Evolutionary conservation across 2,888 invertebrate species (phyloP).

Genomic region (Cabera pusaria): DNA sequence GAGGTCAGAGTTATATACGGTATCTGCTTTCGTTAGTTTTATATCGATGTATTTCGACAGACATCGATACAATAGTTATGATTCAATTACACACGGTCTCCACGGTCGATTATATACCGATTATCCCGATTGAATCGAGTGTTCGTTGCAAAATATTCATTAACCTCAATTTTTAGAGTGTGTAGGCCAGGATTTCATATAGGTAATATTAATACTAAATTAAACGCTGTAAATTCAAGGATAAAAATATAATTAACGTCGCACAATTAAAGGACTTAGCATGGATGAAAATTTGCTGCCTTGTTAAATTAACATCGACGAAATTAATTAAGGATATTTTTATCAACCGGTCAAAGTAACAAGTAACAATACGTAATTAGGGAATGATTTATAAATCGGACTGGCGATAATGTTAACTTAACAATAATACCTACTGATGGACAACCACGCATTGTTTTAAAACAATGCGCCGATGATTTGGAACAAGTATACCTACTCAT

Average conservation of each 20-base stretch:
- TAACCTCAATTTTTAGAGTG: constrained; percentile 11
- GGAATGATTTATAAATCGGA: constrained; percentile 7
- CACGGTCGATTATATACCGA: constrained; percentile 17
- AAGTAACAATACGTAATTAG: constrained; percentile 16
- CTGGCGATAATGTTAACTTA: constrained; percentile 2
- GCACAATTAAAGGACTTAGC: too few relatives aligned
- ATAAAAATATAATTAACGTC: too few relatives aligned
- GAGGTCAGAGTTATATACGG: constrained; percentile 21
- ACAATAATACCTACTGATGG: constrained; percentile 1
- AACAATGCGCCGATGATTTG: constrained; percentile 14
- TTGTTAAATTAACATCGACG: too few relatives aligned
- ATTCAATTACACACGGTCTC: constrained; percentile 19
- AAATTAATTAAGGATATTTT: too few relatives aligned
- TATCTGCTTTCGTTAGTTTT: constrained; percentile 6
- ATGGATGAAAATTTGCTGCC: too few relatives aligned
- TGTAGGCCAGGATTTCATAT: constrained; percentile 2
- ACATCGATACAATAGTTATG: constrained; percentile 21
- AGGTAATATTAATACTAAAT: too few relatives aligned
- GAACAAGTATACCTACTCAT: constrained; percentile 10
- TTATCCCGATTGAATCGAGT: constrained; percentile 17
- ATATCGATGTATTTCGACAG: constrained; percentile 24
- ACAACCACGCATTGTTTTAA: constrained; percentile 11
- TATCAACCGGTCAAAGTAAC: too few relatives aligned
- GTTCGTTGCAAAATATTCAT: constrained; percentile 15
- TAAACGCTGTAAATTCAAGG: too few relatives aligned